phyloP scores from a whole-genome alignment of 2,113 vertebrate genomes.

The Anarhynchus alexandrinus region DNA sequence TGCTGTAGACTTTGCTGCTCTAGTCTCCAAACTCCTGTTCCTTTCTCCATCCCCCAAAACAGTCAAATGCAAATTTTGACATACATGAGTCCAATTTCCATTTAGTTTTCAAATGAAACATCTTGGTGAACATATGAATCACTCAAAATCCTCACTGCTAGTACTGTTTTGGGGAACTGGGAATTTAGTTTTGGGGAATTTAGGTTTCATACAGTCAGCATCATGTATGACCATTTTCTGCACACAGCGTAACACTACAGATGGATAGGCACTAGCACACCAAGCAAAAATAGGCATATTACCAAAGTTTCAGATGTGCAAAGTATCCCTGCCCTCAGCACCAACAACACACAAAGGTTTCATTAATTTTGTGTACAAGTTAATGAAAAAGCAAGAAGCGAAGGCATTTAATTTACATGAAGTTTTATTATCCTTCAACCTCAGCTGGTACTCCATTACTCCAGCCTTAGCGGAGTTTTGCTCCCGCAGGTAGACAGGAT shows the following conservation, averaged over 20 bases:
- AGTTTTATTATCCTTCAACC: conserved; percentile 45
- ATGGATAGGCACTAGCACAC: neutral
- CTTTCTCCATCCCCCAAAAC: neutral
- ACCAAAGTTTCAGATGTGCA: neutral
- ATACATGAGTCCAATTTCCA: neutral
- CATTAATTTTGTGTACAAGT: neutral
- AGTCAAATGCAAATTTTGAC: neutral
- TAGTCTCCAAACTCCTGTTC: neutral
- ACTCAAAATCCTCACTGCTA: neutral
- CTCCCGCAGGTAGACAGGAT: neutral
- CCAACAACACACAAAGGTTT: neutral
- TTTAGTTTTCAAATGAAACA: neutral
- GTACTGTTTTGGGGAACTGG: neutral
- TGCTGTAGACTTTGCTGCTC: neutral
- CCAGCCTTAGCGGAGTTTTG: neutral
- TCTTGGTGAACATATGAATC: neutral
- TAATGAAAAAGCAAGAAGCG: neutral
- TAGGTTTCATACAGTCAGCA: neutral
- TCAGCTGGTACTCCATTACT: neutral
- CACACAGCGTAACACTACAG: neutral
- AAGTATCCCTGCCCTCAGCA: neutral
- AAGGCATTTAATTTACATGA: neutral
- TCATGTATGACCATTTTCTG: neutral
- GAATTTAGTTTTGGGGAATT: too few species aligned
- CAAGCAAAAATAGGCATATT: neutral